Evolutionary conservation across 2,797 vertebrate species (phyloP), one percentile per base, ranked within the genome.

Genomic region (Cyprinella venusta): DNA sequence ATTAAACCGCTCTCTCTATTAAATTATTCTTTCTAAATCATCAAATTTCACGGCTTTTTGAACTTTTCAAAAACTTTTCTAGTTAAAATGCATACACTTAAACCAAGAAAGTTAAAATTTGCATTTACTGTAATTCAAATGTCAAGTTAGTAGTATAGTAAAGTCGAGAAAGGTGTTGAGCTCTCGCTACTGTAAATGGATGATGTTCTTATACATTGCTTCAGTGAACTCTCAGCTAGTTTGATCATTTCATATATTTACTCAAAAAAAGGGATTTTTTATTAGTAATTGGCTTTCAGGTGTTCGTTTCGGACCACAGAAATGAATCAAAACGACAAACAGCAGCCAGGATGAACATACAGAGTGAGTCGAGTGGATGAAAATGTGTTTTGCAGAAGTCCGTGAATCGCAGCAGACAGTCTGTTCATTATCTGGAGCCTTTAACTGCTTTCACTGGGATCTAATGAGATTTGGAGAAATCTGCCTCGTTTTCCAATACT

Each of bases 371-470:
- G 21, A 70, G 67, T 45, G 12, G 26, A 40, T 59, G 16, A n/a
- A 30, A 26, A 21, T 42, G 52, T 63, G 16, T 54, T 61, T 71
- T 63, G 10, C 33, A 40, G 8, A 54, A 69, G 15, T 26, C 6
- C 5, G 18, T n/a, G 30, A 42, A 7, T 61, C 68, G 38, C 52
- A 45, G 36, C 8, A 45, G 65, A 80, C 79, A 16, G 64, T 52
- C 26, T 63, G 40, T 81, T 74, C 59, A 64, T 74, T 26, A 81
- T 36, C 42, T 19, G 21, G 42, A 78, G 61, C n/a, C 70, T 74
- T 74, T 52, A 64, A 74, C 30, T 52, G 70, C 70, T 52, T 65
- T 30, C 40, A 8, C 50, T 52, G 40, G 9, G 6, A 24, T 40
- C 56, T 74, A 72, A 74, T 50, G 59, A 59, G 26, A 61, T 71